These are phyloP conservation scores for Xiphorhynchus elegans DNA, from an alignment of 2,113 vertebrate genomes.

Conservation along the genomic window DNA sequence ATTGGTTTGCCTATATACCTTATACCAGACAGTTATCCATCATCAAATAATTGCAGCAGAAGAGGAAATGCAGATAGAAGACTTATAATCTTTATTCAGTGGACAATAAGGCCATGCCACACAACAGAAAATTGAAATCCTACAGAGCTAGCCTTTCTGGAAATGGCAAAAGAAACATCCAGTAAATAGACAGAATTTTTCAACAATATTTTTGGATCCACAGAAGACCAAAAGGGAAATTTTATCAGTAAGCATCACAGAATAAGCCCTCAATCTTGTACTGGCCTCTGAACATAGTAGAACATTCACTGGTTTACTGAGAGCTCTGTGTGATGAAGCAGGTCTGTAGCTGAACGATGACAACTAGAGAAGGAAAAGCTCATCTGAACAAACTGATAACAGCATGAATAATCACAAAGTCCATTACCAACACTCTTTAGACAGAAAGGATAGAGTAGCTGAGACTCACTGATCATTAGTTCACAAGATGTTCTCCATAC, in stretches of 20 bases:
- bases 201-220: neutral
- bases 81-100: neutral
- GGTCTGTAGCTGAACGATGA: neutral
- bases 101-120: neutral
- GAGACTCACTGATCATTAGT: neutral
- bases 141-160: neutral
- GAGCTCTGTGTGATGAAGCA: neutral
- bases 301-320: neutral
- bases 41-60: neutral
- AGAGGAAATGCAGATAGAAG: neutral
- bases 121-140: neutral
- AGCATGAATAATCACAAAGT: neutral
- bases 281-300: neutral
- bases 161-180: neutral
- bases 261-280: neutral
- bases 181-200: neutral
- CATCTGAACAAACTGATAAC: neutral
- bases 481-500: neutral
- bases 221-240: neutral
- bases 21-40: neutral
- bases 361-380: neutral
- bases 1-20: neutral
- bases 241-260: neutral
- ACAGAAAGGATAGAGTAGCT: neutral
- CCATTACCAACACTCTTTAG: neutral